Evolutionary conservation across 2,113 vertebrate genomes (phyloP), one percentile per base, ranked within the genome.

Genomic region (Synodontis membranacea): DNA sequence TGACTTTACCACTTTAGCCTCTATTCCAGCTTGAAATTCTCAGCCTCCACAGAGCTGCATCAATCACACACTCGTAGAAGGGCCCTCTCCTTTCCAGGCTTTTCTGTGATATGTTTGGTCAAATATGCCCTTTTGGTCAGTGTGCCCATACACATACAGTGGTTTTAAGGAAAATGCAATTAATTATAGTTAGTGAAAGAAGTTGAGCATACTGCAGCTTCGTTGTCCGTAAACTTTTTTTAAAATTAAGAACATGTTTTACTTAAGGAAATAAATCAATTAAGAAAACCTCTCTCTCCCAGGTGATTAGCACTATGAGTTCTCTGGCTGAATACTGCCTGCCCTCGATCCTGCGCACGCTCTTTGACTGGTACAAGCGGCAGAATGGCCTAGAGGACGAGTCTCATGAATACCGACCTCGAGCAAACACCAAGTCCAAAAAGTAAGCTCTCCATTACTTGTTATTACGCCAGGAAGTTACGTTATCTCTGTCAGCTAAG

Each of bases 281-380:
- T 28, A 28, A 78, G 6, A 50, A 50, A 50, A 9, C 6, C 19
- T 52, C 44, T 34, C 48, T 83, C 4, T 50, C 9, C 66, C 83
- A 99, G 98, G 93, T 99, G 93, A 98, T 99, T 93, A 99, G 94
- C 94, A 96, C 96, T 39, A 98, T 99, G 98, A 99, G 98, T 91
- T 99, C 98, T 11, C 96, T 99, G 72, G 97, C 97, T 25, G 98
- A 99, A 90, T 99, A 99, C 91, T 99, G 98, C 91, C 94, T 99
- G 28, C 98, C 98, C 19, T 99, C 98, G 54, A 98, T 99, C 87
- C 95, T 99, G 78, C 97, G 96, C 70, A 99, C 98, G 12, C 93
- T 99, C 84, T 99, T 99, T 86, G 98, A 99, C 91, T 99, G 98
- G 98, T 99, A 99, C 93, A 99, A 99, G 93, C 95, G 98, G 79